A percentile compares a stretch with the other conserved stretches of the same genome.
phyloP scores from a whole-genome alignment of 1,140 invertebrate species.

The Drosophila melanogaster region DNA sequence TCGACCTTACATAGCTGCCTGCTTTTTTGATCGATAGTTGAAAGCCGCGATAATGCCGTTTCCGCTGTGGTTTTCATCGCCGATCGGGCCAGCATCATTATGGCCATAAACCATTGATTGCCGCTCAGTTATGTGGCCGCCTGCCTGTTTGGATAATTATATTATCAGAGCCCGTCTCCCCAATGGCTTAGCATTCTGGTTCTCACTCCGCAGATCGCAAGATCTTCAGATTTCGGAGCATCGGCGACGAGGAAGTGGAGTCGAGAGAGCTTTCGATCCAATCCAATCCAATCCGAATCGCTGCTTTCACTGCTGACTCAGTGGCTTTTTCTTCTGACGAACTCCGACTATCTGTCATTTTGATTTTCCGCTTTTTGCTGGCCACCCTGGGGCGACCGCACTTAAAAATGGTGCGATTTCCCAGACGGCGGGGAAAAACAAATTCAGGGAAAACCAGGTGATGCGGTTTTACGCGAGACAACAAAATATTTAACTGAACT shows the following conservation, averaged over 20 bases:
- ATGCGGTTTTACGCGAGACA: not conserved
- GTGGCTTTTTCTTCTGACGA: slow-evolving; percentile 39
- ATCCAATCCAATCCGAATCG: slow-evolving; percentile 16
- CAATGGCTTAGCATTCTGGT: not conserved
- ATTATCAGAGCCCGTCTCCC: slow-evolving; percentile 29
- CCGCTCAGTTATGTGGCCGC: slow-evolving; percentile 18
- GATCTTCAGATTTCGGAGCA: not conserved
- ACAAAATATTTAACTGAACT: too few relatives aligned
- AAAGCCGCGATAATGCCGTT: slow-evolving; percentile 40
- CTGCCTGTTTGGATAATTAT: slow-evolving; percentile 33
- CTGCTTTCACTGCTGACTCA: slow-evolving; percentile 55
- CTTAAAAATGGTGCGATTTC: not conserved
- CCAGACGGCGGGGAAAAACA: not conserved
- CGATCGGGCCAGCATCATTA: slow-evolving; percentile 24
- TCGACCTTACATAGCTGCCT: slow-evolving; percentile 63
- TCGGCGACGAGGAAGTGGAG: slow-evolving; percentile 2
- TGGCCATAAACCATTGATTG: slow-evolving; percentile 40
- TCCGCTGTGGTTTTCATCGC: slow-evolving; percentile 50
- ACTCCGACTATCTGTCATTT: slow-evolving; percentile 68
- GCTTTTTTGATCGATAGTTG: slow-evolving; percentile 28
- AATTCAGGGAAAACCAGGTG: not conserved
- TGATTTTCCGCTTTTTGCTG: slow-evolving; percentile 64
- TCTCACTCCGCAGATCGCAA: slow-evolving; percentile 12
- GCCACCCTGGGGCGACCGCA: slow-evolving; percentile 44
- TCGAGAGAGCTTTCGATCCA: slow-evolving; percentile 9